Evolutionary conservation across 2,113 vertebrate species (phyloP), one percentile per base, ranked within the genome.

Genomic region (Psittacula cyanocephala): DNA sequence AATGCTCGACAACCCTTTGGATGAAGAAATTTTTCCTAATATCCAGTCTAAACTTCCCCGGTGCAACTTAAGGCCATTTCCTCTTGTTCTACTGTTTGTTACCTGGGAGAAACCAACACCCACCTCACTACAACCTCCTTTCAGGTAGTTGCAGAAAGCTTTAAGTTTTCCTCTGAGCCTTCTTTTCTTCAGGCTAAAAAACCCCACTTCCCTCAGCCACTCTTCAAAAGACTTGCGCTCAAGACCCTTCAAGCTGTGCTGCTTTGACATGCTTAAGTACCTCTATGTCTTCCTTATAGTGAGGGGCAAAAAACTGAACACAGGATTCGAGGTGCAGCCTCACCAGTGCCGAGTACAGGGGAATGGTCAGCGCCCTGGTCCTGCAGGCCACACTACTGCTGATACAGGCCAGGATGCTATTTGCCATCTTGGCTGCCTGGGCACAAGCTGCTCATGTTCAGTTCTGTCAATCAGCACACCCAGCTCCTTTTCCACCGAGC

Each of bases 321-420:
- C 10, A 44, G 57, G 4, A 57, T 27, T 57, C 13, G 5, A 49
- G 57, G 11, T 37, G 22, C 4, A 15, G 0, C 27, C 3, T 43
- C 35, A 70, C 3, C 31, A 33, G 35, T 33, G 47, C 35, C 0
- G 0, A 57, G 11, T 0, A 19, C 31, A 70, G 31, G 3, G 13
- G 7, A 3, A 33, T 25, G 41, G 1, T 55, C n/a, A 1, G 41
- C 77, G 29, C 17, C 25, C 11, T 55, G 16, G 1, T 49, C 64
- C 64, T 64, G 29, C 11, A 49, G 55, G 29, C 17, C 71, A 43
- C 31, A 49, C 6, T 1, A 3, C 0, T 70, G 4, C 41, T 55
- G 41, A 6, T 24, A 17, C 9, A 83, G 0, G 29, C 47, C 29
- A 63, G 29, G n/a, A 31, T 53, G 29, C 6, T 55, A 25, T 13